These are phyloP conservation scores for Dipodomys merriami DNA, from an alignment of 2,113 vertebrate genomes.

Conservation along the genomic window DNA sequence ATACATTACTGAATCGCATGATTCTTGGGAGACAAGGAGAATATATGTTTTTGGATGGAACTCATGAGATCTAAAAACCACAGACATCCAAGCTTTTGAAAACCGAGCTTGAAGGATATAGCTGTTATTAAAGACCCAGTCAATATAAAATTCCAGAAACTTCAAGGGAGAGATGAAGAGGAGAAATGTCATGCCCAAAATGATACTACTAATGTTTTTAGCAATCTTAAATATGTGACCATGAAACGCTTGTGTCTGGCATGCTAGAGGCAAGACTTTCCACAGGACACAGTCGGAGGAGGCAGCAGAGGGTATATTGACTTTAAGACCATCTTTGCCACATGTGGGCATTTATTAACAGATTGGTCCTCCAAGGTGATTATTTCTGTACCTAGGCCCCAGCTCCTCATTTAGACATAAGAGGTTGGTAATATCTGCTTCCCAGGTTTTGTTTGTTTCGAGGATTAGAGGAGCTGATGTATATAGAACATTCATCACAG, in stretches of 20 bases:
- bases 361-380: background rate
- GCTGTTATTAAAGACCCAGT: background rate
- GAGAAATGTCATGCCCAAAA: background rate
- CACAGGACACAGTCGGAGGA: background rate
- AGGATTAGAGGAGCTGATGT: constrained; percentile 26
- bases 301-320: background rate
- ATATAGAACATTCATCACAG: constrained; percentile 28
- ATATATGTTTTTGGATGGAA: constrained; percentile 36
- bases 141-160: background rate
- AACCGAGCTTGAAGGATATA: background rate
- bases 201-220: constrained; percentile 21
- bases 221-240: background rate
- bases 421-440: constrained; percentile 14
- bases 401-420: background rate
- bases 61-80: constrained; percentile 19
- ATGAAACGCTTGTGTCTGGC: background rate
- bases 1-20: background rate
- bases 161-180: background rate
- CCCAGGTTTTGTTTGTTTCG: constrained; percentile 50
- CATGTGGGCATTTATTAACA: background rate
- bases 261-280: background rate
- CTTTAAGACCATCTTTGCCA: background rate
- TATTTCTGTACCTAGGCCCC: background rate
- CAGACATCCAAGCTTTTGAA: background rate
- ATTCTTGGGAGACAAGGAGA: constrained; percentile 41